Conservation (phyloP, 2,113 vertebrate species). For the Hystrix brachyura region DNA sequence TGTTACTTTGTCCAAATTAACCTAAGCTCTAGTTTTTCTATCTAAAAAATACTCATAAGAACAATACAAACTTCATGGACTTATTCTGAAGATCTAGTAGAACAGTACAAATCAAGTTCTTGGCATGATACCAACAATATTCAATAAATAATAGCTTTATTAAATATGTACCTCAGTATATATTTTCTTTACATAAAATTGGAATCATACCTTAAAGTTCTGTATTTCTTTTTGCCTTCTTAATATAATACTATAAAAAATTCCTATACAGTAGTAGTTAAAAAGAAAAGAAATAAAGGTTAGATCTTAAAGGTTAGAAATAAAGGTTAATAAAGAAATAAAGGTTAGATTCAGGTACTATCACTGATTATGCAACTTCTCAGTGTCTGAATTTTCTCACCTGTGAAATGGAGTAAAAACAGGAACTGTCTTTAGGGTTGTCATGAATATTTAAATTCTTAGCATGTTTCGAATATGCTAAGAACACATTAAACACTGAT, state of each 20-base stretch:
- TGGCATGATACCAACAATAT: background rate
- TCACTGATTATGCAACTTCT: background rate
- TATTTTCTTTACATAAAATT: constrained; percentile 21
- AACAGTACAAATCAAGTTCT: background rate
- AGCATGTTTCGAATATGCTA: background rate
- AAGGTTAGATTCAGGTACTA: background rate
- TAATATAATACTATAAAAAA: constrained; percentile 18
- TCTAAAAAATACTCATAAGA: background rate
- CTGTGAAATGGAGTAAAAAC: background rate
- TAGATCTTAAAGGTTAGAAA: background rate
- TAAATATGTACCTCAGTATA: background rate
- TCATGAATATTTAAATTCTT: background rate
- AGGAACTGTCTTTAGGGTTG: background rate
- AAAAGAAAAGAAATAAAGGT: constrained; percentile 35
- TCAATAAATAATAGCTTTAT: background rate
- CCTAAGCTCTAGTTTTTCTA: background rate
- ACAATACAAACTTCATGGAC: background rate
- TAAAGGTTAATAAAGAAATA: background rate
- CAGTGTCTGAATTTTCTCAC: background rate
- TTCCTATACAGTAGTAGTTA: background rate
- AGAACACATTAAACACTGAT: background rate
- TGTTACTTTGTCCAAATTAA: background rate
- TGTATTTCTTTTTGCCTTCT: background rate
- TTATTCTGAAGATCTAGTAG: background rate
- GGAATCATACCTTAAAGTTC: background rate